Percentiles rank a stretch among this genome's conserved stretches.
These are phyloP conservation scores for Ctenopoma multispine DNA, from an alignment of 2,797 vertebrate genomes.

Conservation along the genomic window DNA sequence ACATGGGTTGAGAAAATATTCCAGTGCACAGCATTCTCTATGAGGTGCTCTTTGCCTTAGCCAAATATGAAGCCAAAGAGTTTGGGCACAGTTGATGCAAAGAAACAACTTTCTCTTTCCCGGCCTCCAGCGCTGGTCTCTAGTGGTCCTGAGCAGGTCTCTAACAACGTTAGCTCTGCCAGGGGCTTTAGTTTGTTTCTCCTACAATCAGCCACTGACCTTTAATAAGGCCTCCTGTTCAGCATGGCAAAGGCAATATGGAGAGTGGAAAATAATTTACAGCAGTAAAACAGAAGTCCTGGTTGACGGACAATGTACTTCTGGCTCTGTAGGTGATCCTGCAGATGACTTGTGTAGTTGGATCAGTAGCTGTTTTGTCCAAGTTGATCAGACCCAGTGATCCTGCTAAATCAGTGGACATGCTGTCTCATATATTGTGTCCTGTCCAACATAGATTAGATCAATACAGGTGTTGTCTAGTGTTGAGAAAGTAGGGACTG, in stretches of 20 bases:
- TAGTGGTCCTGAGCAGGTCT: slow-evolving; percentile 72
- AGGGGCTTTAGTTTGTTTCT: slow-evolving; percentile 70
- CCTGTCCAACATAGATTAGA: slow-evolving; percentile 56
- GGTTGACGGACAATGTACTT: slow-evolving; percentile 55
- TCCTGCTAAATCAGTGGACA: slow-evolving; percentile 57
- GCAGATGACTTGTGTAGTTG: slow-evolving; percentile 9
- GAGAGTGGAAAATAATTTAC: slow-evolving; percentile 65
- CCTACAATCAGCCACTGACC: slow-evolving; percentile 59
- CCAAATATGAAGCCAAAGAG: slow-evolving; percentile 62
- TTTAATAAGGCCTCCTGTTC: slow-evolving; percentile 78
- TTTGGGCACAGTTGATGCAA: slow-evolving; percentile 68
- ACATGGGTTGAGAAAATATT: slow-evolving; percentile 56
- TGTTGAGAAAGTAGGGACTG: slow-evolving; percentile 64
- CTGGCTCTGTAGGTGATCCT: slow-evolving; percentile 50
- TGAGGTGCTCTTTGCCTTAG: slow-evolving; percentile 77
- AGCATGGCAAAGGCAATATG: slow-evolving; percentile 52
- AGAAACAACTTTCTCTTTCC: slow-evolving; percentile 83
- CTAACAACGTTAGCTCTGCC: slow-evolving; percentile 68
- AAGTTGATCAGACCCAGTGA: slow-evolving; percentile 20
- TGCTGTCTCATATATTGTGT: slow-evolving; percentile 51
- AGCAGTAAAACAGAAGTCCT: slow-evolving; percentile 32
- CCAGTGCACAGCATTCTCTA: slow-evolving; percentile 71
- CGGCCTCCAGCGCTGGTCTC: slow-evolving; percentile 75
- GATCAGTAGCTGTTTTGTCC: slow-evolving; percentile 55
- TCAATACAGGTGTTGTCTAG: slow-evolving; percentile 81